A percentile compares a stretch with the other conserved stretches of the same genome.
These are phyloP conservation scores for Chromis chromis DNA, from an alignment of 2,797 vertebrate genomes.

Conservation along the genomic window DNA sequence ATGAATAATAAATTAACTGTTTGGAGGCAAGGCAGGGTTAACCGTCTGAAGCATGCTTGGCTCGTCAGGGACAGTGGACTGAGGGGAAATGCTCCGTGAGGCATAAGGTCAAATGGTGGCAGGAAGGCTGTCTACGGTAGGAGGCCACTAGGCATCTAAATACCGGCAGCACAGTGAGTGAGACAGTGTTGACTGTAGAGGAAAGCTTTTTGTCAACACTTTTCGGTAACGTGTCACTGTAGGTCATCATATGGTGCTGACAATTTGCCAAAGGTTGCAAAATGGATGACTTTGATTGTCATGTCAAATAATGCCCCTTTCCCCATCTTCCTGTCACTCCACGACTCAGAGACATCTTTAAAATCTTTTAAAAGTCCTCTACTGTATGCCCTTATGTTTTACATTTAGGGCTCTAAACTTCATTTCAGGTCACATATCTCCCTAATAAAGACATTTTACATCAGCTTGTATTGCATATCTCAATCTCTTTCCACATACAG, in stretches of 20 bases:
- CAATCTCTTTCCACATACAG: neutral
- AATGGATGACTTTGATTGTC: conserved; percentile 50
- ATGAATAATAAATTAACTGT: conserved; percentile 66
- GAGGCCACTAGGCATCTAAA: conserved; percentile 38
- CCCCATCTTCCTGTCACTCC: conserved; percentile 21
- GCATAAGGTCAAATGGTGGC: conserved; percentile 65
- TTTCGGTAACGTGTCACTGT: conserved; percentile 42
- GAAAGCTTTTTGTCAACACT: conserved; percentile 50
- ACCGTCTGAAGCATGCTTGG: conserved; percentile 44
- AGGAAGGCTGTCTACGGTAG: conserved; percentile 19
- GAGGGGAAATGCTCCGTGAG: conserved; percentile 56
- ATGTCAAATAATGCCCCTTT: conserved; percentile 41
- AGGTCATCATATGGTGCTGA: conserved; percentile 32
- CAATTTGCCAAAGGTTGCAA: conserved; percentile 52
- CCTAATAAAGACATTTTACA: neutral
- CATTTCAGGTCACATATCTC: conserved; percentile 11
- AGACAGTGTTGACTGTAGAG: conserved; percentile 10
- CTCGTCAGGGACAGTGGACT: conserved; percentile 50
- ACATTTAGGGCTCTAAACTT: conserved; percentile 8
- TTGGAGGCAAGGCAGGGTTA: conserved; percentile 45
- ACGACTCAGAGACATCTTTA: conserved; percentile 11
- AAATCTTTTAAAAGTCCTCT: conserved; percentile 4
- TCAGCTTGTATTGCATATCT: neutral
- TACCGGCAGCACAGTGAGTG: conserved; percentile 1
- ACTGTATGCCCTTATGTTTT: neutral